Percentiles rank a stretch among this genome's conserved stretches.
phyloP scores from a whole-genome alignment of 2,113 vertebrate species.

The Embiotoca jacksoni region DNA sequence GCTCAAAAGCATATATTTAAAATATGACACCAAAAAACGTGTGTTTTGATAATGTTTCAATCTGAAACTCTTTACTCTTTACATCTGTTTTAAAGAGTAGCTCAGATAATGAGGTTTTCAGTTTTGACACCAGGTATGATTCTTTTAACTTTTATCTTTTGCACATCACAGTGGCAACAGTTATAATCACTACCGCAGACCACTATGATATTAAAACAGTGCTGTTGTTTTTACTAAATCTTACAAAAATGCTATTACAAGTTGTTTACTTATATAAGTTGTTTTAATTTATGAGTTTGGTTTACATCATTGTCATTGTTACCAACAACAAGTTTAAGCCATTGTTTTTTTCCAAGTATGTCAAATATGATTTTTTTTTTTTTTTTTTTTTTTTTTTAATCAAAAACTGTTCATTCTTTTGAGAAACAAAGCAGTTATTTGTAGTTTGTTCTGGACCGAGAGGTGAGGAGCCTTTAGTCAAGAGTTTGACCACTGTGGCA shows the following conservation, averaged over 20 bases:
- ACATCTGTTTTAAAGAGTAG: not conserved
- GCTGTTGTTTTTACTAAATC: not conserved
- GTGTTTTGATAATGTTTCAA: not conserved
- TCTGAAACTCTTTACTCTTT: not conserved
- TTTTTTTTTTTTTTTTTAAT: not conserved
- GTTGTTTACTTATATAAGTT: not conserved
- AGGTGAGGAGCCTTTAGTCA: not conserved
- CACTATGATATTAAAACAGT: not conserved
- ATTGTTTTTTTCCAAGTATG: not conserved
- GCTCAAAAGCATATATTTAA: not conserved
- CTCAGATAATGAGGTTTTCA: constrained; percentile 1
- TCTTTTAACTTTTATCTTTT: not conserved
- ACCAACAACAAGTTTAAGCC: constrained; percentile 2
- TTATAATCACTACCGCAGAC: not conserved
- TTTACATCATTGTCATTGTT: not conserved
- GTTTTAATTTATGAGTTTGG: not conserved
- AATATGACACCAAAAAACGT: too few relatives aligned
- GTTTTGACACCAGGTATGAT: not conserved
- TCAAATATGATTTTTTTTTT: not conserved
- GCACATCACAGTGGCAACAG: not conserved
- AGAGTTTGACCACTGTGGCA: not conserved
- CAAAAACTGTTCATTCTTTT: not conserved
- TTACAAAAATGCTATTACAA: not conserved
- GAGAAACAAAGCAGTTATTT: not conserved
- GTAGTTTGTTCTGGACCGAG: not conserved